Percentiles rank a stretch among this genome's conserved stretches.
phyloP scores from a whole-genome alignment of 2,113 vertebrate genomes.

The Origma solitaria region DNA sequence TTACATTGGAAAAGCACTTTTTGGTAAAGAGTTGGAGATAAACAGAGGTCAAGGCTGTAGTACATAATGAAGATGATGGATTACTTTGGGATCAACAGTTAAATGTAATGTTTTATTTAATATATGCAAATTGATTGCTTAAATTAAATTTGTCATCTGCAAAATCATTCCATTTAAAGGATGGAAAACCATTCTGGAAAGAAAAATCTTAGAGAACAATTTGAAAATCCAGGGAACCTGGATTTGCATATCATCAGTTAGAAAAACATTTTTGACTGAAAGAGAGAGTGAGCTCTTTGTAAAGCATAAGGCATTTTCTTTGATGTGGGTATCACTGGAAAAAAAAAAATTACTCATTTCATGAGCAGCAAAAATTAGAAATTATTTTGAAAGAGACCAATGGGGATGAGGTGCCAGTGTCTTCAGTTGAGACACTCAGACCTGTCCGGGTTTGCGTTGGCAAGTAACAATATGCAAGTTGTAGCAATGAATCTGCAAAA shows the following conservation, averaged over 20 bases:
- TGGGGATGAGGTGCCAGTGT: neutral
- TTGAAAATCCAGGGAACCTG: neutral
- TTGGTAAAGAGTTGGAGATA: neutral
- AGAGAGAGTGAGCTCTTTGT: neutral
- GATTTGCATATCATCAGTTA: neutral
- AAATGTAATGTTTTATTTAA: neutral
- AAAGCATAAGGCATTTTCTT: neutral
- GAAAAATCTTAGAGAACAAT: neutral
- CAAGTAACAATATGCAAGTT: neutral
- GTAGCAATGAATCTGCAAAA: neutral
- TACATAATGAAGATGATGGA: neutral
- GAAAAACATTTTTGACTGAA: neutral
- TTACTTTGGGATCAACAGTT: neutral
- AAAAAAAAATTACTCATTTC: neutral
- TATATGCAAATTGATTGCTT: neutral
- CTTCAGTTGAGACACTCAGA: neutral
- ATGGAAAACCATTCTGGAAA: neutral
- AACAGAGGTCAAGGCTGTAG: accelerated
- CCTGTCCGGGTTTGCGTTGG: neutral
- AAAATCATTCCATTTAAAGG: neutral
- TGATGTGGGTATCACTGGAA: neutral
- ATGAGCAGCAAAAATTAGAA: neutral
- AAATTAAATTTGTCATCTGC: neutral
- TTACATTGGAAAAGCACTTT: neutral
- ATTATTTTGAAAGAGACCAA: neutral